These are phyloP conservation scores for Cheumatopsyche charites DNA, from an alignment of 1,140 invertebrate species.

Conservation along the genomic window DNA sequence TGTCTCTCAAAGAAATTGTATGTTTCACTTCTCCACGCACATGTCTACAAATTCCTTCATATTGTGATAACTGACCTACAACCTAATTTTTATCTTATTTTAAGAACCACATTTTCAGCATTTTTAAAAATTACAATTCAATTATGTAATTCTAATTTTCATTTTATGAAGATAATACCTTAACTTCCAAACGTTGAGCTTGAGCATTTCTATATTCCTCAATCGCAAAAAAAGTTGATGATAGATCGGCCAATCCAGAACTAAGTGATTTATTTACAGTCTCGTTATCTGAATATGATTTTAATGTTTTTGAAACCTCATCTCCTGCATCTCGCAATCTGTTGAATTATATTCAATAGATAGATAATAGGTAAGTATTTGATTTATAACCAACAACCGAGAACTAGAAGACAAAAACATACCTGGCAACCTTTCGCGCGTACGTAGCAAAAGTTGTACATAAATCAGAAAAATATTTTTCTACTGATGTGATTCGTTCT, in stretches of 20 bases:
- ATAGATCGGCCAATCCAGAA: constrained; percentile 67
- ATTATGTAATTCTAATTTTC: background rate
- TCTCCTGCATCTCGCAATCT: constrained; percentile 74
- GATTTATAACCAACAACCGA: constrained; percentile 50
- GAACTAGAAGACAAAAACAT: background rate
- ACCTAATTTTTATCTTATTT: constrained; percentile 53
- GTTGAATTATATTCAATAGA: constrained; percentile 16
- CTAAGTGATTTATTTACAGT: constrained; percentile 72
- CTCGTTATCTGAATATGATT: constrained; percentile 71
- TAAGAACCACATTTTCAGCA: background rate
- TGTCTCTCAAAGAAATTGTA: constrained; percentile 70
- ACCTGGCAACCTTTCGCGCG: constrained; percentile 72
- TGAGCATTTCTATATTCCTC: constrained; percentile 74
- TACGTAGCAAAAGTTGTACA: constrained; percentile 70
- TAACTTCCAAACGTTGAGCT: constrained; percentile 72
- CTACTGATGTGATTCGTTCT: constrained; percentile 70
- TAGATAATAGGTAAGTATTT: background rate
- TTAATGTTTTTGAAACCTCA: constrained; percentile 69
- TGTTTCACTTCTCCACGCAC: constrained; percentile 74
- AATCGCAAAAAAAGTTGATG: constrained; percentile 68
- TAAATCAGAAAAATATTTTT: constrained; percentile 72
- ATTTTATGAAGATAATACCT: constrained; percentile 54
- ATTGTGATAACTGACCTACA: constrained; percentile 69
- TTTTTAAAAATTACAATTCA: background rate
- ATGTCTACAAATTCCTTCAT: constrained; percentile 74